Evolutionary conservation across 2,113 vertebrate species (phyloP), one percentile per base, ranked within the genome.

Genomic region (Triplophysa rosa): DNA sequence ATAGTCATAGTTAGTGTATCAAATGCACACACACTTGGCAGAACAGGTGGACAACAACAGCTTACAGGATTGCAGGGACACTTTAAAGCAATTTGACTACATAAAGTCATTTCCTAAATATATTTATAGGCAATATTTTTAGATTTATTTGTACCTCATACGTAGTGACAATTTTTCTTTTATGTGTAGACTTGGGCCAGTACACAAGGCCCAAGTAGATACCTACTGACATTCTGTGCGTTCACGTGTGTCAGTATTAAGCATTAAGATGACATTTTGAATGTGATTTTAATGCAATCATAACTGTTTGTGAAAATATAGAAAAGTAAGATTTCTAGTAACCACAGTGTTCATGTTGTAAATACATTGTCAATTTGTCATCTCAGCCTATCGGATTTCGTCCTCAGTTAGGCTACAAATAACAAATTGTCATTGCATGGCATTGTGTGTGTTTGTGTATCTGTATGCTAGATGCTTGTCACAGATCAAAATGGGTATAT

Each of bases 401-500:
- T 63, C 29, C 17, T 4, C n/a, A 61, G 56, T 71, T 71, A 74
- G 67, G 80, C 75, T 71, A 80, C 78, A 76, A 76, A 84, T 76
- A 77, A 77, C 66, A 26, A 69, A 56, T 85, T 65, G 19, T 82
- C 66, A 80, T 63, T 79, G 81, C 78, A 80, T 76, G 63, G 78
- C 33, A 29, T 33, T 17, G 66, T 64, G 74, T 67, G 68, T 47
- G 45, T 79, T n/a, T 78, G 1, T 81, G 77, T 85, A 79, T 87
- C 65, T 67, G 78, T 80, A 70, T 78, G 42, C 73, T 47, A 24
- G 10, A 24, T n/a, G n/a, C 8, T 42, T 21, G 56, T 45, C 59
- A 45, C 47, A 19, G 8, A 73, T 13, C 49, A 19, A 40, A 45
- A 40, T 33, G 40, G 10, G 8, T 24, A 62, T 23, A 61, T 66